A percentile compares a stretch with the other conserved stretches of the same genome.
These are phyloP conservation scores for Platanista minor DNA, from an alignment of 2,113 vertebrate genomes.

Conservation along the genomic window DNA sequence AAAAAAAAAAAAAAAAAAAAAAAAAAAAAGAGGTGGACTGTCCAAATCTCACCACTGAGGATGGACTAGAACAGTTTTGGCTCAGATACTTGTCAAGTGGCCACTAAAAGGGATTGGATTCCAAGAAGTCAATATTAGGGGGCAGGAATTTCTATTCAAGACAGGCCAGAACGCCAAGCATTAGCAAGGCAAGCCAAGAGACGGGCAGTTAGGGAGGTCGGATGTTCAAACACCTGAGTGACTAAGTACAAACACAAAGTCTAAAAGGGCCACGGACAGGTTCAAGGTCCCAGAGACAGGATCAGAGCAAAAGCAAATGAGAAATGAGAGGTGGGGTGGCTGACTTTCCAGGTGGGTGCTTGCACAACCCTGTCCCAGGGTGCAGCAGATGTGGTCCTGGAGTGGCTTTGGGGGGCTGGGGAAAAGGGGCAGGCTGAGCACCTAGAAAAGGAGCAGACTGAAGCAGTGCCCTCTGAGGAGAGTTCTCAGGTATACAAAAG, in stretches of 20 bases:
- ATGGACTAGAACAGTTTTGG: neutral
- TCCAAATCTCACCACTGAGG: slow-evolving; percentile 1
- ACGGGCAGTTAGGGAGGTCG: neutral
- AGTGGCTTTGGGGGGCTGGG: too few relatives aligned
- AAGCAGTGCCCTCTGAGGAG: neutral
- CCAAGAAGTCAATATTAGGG: neutral
- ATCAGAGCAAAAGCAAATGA: slow-evolving; percentile 46
- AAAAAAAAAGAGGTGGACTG: neutral
- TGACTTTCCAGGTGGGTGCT: neutral
- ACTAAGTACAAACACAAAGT: slow-evolving; percentile 58
- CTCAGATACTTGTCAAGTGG: neutral
- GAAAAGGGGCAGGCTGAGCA: neutral
- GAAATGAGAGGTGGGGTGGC: neutral
- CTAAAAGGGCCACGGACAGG: slow-evolving; percentile 54
- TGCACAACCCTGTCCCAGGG: neutral
- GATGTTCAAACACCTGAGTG: slow-evolving; percentile 45
- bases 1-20: too few relatives aligned
- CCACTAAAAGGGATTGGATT: neutral
- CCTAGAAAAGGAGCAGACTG: neutral
- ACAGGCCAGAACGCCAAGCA: neutral
- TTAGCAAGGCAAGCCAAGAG: neutral
- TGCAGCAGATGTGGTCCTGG: neutral
- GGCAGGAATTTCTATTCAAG: neutral
- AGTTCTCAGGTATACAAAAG: neutral
- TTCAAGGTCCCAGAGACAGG: slow-evolving; percentile 63